phyloP scores from a whole-genome alignment of 2,113 vertebrate species.

The Pogona vitticeps region DNA sequence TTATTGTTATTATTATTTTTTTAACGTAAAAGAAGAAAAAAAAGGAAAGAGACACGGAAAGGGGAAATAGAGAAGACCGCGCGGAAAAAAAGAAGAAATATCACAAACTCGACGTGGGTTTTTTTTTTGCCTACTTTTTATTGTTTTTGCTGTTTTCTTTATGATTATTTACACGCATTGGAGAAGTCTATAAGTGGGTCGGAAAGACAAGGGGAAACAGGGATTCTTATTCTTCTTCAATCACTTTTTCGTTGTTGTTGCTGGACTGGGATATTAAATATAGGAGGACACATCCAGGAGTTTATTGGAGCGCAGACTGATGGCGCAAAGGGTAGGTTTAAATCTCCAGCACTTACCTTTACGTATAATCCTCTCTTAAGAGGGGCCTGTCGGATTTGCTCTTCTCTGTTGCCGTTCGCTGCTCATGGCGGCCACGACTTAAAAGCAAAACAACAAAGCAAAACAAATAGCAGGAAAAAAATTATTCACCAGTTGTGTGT shows the following conservation, averaged over 20 bases:
- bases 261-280: slow-evolving; percentile 98
- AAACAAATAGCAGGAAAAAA: slow-evolving; percentile 81
- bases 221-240: slow-evolving; percentile 81
- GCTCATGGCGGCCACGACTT: slow-evolving; percentile 80
- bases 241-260: slow-evolving; percentile 82
- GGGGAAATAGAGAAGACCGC: slow-evolving; percentile 35
- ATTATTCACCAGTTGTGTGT: slow-evolving; percentile 76
- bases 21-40: slow-evolving; percentile 71
- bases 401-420: slow-evolving; percentile 69
- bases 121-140: slow-evolving; percentile 70
- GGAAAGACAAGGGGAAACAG: slow-evolving; percentile 73
- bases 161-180: slow-evolving; percentile 80
- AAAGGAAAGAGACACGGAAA: slow-evolving; percentile 72
- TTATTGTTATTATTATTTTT: slow-evolving; percentile 34
- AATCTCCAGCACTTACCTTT: slow-evolving; percentile 92
- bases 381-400: slow-evolving; percentile 83
- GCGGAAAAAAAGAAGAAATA: slow-evolving; percentile 75
- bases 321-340: slow-evolving; percentile 99
- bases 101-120: slow-evolving; percentile 82
- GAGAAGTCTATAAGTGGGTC: slow-evolving; percentile 90
- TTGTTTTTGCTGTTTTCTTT: slow-evolving; percentile 76
- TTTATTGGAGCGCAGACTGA: slow-evolving; percentile 99
- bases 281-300: slow-evolving; percentile 97
- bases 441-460: slow-evolving; percentile 72
- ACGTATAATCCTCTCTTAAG: slow-evolving; percentile 89